Conservation (phyloP, 92 coral and sea anemone species). For the Desmophyllum pertusum region DNA sequence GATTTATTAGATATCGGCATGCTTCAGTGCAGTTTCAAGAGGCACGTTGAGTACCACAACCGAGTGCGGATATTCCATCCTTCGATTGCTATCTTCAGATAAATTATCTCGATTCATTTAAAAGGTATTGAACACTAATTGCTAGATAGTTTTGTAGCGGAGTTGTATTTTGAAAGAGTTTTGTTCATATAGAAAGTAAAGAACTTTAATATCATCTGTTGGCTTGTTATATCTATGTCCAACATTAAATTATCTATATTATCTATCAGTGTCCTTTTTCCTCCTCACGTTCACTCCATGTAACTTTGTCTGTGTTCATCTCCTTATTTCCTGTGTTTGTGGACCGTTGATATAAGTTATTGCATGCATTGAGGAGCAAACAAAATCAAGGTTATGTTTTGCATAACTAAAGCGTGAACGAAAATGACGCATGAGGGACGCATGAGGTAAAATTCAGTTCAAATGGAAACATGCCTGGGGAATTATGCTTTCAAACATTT, state of each 20-base stretch:
- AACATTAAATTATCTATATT: neutral
- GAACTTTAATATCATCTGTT: neutral
- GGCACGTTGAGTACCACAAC: neutral
- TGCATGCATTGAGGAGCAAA: neutral
- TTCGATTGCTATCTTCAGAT: neutral
- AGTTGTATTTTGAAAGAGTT: neutral
- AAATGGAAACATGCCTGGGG: neutral
- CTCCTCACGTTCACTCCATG: constrained; percentile 2
- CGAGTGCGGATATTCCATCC: neutral
- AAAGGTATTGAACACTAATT: too few species aligned
- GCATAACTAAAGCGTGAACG: neutral
- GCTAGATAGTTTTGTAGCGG: neutral
- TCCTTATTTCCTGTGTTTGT: neutral
- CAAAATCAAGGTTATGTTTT: neutral
- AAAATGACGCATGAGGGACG: too few species aligned
- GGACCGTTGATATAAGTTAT: neutral
- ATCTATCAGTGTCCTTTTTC: neutral
- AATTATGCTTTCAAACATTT: neutral
- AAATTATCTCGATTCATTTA: neutral
- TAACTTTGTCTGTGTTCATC: neutral
- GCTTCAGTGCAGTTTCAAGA: constrained; percentile 15
- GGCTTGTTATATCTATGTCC: neutral
- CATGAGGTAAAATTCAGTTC: neutral
- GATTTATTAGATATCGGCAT: neutral
- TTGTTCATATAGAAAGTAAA: too few species aligned